Evolutionary conservation across 2,888 invertebrate species (phyloP).

Genomic region (Hydraecia micacea): DNA sequence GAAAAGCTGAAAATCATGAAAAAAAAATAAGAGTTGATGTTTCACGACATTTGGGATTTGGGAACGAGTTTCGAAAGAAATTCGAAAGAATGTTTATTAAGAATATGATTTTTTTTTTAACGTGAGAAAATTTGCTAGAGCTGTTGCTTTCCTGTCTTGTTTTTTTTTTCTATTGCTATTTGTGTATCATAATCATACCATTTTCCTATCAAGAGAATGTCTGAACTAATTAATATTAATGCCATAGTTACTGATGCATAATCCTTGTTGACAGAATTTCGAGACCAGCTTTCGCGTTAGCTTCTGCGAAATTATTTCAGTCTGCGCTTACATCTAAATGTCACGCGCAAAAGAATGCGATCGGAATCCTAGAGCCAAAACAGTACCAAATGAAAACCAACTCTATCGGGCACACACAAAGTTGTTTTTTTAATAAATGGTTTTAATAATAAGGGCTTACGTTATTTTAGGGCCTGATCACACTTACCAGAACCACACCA

Average conservation of each 20-base stretch:
- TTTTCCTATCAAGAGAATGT: constrained; percentile 6
- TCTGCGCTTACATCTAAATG: constrained; percentile 59
- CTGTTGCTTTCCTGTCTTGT: neutral
- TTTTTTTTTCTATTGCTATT: neutral
- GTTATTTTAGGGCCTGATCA: constrained; percentile 21
- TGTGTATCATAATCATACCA: neutral
- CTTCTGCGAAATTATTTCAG: constrained; percentile 60
- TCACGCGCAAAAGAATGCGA: constrained; percentile 62
- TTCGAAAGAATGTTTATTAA: neutral
- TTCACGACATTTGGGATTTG: neutral
- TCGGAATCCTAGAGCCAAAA: constrained; percentile 41
- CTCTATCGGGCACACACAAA: constrained; percentile 4
- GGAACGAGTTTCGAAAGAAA: neutral
- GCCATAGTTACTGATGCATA: constrained; percentile 14
- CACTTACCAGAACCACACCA: neutral
- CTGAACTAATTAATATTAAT: constrained; percentile 20
- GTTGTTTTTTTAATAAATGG: constrained; percentile 16
- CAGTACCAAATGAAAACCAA: constrained; percentile 16
- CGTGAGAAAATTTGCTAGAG: neutral
- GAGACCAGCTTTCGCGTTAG: constrained; percentile 55
- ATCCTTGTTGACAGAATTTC: constrained; percentile 42
- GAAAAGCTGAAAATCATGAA: neutral
- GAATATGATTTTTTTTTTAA: neutral
- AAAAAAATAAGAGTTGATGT: neutral
- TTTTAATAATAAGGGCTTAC: constrained; percentile 17